Evolutionary conservation across 2,113 vertebrate species (phyloP).

Genomic region (Dicrurus megarhynchus): DNA sequence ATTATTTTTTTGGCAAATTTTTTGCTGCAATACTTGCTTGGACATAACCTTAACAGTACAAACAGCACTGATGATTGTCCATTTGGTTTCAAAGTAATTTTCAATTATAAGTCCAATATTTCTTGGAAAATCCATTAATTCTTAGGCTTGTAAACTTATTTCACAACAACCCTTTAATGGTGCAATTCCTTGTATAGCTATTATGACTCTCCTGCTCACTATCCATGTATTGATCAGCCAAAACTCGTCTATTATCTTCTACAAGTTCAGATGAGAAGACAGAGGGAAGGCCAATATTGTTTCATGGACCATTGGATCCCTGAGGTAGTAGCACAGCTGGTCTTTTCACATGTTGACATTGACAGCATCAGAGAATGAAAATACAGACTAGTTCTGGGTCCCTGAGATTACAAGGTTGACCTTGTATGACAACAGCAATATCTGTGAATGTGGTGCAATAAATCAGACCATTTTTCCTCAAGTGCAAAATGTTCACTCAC

Average conservation of each 20-base stretch:
- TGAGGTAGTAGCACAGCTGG: constrained; percentile 3
- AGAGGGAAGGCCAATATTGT: constrained; percentile 33
- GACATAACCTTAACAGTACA: not conserved
- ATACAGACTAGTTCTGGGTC: not conserved
- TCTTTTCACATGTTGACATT: not conserved
- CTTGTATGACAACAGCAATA: not conserved
- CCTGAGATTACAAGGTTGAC: not conserved
- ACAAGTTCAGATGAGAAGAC: constrained; percentile 22
- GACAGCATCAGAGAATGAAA: constrained; percentile 12
- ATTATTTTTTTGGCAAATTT: constrained; percentile 42
- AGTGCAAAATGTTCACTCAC: not conserved
- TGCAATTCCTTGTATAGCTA: not conserved
- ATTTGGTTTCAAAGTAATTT: constrained; percentile 19
- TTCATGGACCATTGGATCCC: constrained; percentile 41
- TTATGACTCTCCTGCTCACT: not conserved
- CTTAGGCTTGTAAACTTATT: constrained; percentile 9
- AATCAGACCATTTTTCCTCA: not conserved
- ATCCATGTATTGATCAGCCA: constrained; percentile 31
- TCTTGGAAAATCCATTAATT: constrained; percentile 32
- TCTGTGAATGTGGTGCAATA: not conserved
- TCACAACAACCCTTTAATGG: not conserved
- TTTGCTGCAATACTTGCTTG: not conserved
- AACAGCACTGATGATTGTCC: not conserved
- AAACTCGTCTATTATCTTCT: constrained; percentile 14
- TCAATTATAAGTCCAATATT: constrained; percentile 7